Evolutionary conservation across 2,888 invertebrate genomes (phyloP), one percentile per base, ranked within the genome.

Genomic region (Sthenelais limicola): DNA sequence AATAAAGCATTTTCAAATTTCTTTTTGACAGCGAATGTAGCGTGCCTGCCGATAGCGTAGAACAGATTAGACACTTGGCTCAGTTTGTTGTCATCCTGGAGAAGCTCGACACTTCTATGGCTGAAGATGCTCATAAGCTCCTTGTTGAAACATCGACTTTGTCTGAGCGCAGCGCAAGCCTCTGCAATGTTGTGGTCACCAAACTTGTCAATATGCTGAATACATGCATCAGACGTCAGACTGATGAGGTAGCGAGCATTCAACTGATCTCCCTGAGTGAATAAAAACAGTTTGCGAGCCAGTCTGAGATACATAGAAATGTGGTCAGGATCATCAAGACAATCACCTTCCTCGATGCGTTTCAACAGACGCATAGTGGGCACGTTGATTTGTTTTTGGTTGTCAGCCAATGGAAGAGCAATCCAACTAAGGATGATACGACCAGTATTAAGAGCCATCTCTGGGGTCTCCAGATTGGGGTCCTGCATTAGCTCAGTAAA

Each of bases 21-120:
- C 9, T 68, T n/a, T 32, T 51, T 67, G 18, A 73, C 38, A 47
- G 51, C 73, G 7, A 68, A 28, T 1, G 51, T 5, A n/a, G 73
- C 28, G 43, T 68, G 51, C 47, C 49, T 38, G 43, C 43, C 52
- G 47, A 73, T 49, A 5, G 73, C 35, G 30, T 73, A 73, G 30
- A 54, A 54, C 35, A 73, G 68, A 24, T 67, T 67, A 7, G 73
- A 73, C 9, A 68, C 48, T 30, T 73, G 68, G n/a, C 28, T 12
- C 43, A 73, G 56, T 21, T 35, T 62, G 1, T 7, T 26, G 24
- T 62, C 38, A 38, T 3, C 21, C 1, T n/a, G 7, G 15, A 62
- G 62, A 1, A 62, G 62, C 21, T 3, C 21, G 9, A 62, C 38
- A 21, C 62, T 24, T 24, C 62, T 35, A 18, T 1, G 7, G 21